Conservation (phyloP, 1,140 invertebrate species). For the Anastrepha obliqua region DNA sequence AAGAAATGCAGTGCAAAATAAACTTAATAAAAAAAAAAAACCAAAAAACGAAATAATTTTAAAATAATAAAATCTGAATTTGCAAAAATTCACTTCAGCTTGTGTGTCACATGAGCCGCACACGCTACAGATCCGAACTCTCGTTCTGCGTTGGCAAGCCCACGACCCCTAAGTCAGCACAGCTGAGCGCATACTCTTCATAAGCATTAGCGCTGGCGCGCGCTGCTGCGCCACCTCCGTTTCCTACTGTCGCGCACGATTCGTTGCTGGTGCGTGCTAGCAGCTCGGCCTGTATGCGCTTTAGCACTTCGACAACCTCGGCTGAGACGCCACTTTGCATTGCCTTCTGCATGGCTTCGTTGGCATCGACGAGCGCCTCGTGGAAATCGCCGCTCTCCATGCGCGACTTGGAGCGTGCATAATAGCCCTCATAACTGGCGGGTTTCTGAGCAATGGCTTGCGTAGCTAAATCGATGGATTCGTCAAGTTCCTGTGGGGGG, state of each 20-base stretch:
- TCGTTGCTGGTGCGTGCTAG: conserved; percentile 67
- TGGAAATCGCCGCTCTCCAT: conserved; percentile 80
- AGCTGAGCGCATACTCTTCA: conserved; percentile 59
- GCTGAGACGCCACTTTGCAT: conserved; percentile 68
- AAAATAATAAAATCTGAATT: conserved; percentile 29
- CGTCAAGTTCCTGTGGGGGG: conserved; percentile 81
- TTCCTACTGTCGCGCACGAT: not conserved
- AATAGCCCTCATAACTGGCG: conserved; percentile 93
- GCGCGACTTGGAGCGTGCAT: conserved; percentile 90
- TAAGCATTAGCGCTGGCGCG: conserved; percentile 56
- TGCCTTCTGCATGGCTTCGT: conserved; percentile 75
- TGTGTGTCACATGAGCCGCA: conserved; percentile 1
- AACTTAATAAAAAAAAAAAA: not conserved
- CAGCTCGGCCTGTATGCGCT: conserved; percentile 70
- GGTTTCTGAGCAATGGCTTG: conserved; percentile 88
- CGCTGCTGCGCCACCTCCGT: not conserved
- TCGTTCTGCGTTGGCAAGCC: conserved; percentile 66
- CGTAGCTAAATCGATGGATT: conserved; percentile 90
- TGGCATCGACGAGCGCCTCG: conserved; percentile 77
- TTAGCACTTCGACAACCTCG: conserved; percentile 70
- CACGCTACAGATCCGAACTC: conserved; percentile 71
- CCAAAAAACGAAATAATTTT: not conserved
- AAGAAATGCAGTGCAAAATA: conserved; percentile 33
- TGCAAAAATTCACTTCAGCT: not conserved
- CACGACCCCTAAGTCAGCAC: conserved; percentile 1